phyloP scores from a whole-genome alignment of 2,113 vertebrate genomes.

The Cercocebus atys region DNA sequence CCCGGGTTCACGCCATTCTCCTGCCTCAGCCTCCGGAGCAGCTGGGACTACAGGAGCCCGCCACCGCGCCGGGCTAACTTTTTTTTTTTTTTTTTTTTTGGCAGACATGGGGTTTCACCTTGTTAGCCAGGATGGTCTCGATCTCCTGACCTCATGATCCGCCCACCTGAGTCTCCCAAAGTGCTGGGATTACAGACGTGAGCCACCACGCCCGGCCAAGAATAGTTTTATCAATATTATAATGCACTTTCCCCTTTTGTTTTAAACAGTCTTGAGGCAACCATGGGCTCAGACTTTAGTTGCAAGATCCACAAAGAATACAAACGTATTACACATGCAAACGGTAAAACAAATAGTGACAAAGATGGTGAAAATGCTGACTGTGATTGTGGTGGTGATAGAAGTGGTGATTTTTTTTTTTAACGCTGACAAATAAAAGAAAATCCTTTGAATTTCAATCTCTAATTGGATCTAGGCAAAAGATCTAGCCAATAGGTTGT shows the following conservation, averaged over 20 bases:
- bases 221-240: background rate
- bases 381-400: background rate
- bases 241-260: background rate
- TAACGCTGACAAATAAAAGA: background rate
- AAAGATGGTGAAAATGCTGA: background rate
- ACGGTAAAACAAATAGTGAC: background rate
- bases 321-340: background rate
- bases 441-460: background rate
- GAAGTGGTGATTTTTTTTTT: background rate
- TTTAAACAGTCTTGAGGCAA: background rate
- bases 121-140: too few relatives aligned
- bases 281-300: background rate
- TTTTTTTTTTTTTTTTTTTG: too few relatives aligned
- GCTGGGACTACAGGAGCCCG: too few relatives aligned
- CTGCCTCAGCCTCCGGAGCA: too few relatives aligned
- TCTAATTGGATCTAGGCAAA: background rate
- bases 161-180: too few relatives aligned
- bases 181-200: too few relatives aligned
- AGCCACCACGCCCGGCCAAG: background rate
- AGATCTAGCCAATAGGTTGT: background rate
- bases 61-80: too few relatives aligned
- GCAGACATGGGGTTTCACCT: too few relatives aligned
- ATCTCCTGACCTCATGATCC: too few relatives aligned
- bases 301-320: slow-evolving; percentile 8
- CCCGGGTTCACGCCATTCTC: too few relatives aligned